phyloP scores from a whole-genome alignment of 1,140 invertebrate genomes.

The Phthorimaea operculella region DNA sequence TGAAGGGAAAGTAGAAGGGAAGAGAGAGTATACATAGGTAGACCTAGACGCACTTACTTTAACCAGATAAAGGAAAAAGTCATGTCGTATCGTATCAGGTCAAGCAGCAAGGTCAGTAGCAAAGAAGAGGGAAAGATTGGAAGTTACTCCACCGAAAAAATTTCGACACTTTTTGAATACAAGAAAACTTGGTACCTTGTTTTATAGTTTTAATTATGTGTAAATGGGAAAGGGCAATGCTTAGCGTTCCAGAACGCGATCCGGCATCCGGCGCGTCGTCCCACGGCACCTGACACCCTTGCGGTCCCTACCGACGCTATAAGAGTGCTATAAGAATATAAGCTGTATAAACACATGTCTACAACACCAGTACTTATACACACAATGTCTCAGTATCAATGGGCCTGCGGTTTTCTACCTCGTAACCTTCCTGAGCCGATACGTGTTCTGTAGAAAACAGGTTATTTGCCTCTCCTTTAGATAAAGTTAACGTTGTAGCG shows the following conservation, averaged over 20 bases:
- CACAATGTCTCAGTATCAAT: slow-evolving; percentile 19
- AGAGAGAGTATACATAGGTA: too few relatives aligned
- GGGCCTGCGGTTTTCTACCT: slow-evolving; percentile 35
- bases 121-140: too few relatives aligned
- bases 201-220: background rate
- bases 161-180: too few relatives aligned
- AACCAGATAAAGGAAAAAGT: too few relatives aligned
- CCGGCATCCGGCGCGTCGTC: slow-evolving; percentile 38
- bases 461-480: slow-evolving; percentile 14
- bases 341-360: background rate
- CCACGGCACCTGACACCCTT: slow-evolving; percentile 43
- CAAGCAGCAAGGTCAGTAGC: too few relatives aligned
- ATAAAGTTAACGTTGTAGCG: background rate
- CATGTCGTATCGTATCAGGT: too few relatives aligned
- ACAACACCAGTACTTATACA: background rate
- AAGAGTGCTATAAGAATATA: too few relatives aligned
- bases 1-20: too few relatives aligned
- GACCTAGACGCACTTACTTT: too few relatives aligned
- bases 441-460: slow-evolving; percentile 23
- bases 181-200: too few relatives aligned
- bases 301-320: slow-evolving; percentile 9
- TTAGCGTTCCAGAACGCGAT: slow-evolving; percentile 26
- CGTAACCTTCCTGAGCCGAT: slow-evolving; percentile 16
- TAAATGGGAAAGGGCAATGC: slow-evolving; percentile 8
- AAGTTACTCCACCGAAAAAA: too few relatives aligned